Evolutionary conservation across 2,888 invertebrate species (phyloP), one percentile per base, ranked within the genome.

Genomic region (Cetonia aurata): DNA sequence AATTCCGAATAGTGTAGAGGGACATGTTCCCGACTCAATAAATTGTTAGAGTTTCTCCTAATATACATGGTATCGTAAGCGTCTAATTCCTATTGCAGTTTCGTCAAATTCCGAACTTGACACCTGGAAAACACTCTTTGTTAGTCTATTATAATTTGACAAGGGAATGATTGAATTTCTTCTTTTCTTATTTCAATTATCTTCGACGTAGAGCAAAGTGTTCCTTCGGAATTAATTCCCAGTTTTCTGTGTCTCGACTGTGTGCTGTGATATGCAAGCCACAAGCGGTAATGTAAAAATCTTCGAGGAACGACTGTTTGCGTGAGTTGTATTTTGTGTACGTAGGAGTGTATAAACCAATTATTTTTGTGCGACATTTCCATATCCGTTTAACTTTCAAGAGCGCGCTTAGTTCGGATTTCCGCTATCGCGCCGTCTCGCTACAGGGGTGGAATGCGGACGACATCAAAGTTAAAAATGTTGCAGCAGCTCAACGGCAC

Each of bases 351-450:
- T 75, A 77, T 75, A 76, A 77, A 78, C 77, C 77, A 77, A 77
- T 78, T 78, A 77, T 78, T 78, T 79, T 78, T 78, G 76, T 76
- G 77, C 75, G 77, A 78, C 76, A 77, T 77, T 78, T 78, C 77
- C 77, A 78, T 78, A 77, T 77, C 76, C 75, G 75, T 72, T 75
- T 73, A 75, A 71, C 72, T 75, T 74, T 76, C 71, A 74, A 75
- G 72, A 75, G 71, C 71, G 25, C 76, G 76, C 75, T 76, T 75
- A 74, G 69, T 73, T 73, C 74, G 75, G 77, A 77, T 76, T 77
- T 77, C 77, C 77, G 77, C 74, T 75, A 76, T 73, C 60, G 50
- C 42, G 50, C 71, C 42, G 60, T 67, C 67, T 59, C 41, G 46
- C 52, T 66, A 65, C 71, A 67, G 67, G 67, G 60, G 31, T 67